Evolutionary conservation across 2,888 invertebrate species (phyloP), one percentile per base, ranked within the genome.

Genomic region (Athalia circularis): DNA sequence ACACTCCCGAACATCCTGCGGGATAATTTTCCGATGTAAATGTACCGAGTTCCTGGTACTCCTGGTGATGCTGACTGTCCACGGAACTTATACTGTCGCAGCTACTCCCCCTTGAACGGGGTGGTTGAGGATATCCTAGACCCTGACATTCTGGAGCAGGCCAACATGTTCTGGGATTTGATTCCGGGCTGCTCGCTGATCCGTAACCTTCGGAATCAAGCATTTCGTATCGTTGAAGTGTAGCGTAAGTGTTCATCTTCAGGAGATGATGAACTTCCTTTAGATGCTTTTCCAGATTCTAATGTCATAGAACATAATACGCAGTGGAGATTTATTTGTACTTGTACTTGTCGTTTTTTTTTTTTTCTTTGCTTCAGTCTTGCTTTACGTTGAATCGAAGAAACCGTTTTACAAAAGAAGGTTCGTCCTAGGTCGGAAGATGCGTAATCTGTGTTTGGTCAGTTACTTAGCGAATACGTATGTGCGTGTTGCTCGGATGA

Each of bases 161-260:
- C 85, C 87, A 85, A 72, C 85, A 82, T 11, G 75, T 83, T 47
- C 87, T 84, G 1, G 86, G 86, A 80, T 87, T 87, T n/a, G 88
- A 88, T 78, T 89, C 88, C 4, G 88, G 88, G 79, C 88, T 89
- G 68, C 88, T 88, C 0, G 88, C 88, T 5, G 88, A 89, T 4
- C 88, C 88, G 83, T 89, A 89, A 68, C 88, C 88, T 81, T 88
- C 88, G 48, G 88, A 88, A 70, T 89, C 88, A 65, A 89, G 75
- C 52, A 88, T 83, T 15, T 89, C 88, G 84, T 88, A 88, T 48
- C 86, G 87, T 67, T 86, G 85, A 45, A 83, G 84, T 77, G 82
- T 83, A 77, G 82, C 82, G 82, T 83, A 84, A 62, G 83, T 83
- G 67, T 84, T 83, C 83, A 84, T 84, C 43, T 72, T 48, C 29